Conservation (phyloP, 2,113 vertebrate genomes). For the Aramus guarauna region DNA sequence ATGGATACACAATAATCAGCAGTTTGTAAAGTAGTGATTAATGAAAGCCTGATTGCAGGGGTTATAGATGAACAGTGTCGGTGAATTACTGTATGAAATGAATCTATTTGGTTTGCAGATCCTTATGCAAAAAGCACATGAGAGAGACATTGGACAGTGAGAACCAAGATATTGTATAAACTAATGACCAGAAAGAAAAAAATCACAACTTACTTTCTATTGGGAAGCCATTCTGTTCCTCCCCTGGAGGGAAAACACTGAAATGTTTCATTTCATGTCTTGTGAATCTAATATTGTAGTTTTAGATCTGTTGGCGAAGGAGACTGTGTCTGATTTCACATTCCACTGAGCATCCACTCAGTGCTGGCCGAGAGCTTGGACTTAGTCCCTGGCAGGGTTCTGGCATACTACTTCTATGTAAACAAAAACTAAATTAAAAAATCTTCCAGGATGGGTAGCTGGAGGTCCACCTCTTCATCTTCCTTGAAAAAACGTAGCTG, state of each 20-base stretch:
- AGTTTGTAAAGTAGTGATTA: not conserved
- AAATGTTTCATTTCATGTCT: not conserved
- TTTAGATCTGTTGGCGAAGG: not conserved
- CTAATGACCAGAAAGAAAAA: not conserved
- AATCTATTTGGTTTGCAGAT: not conserved
- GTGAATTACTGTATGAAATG: not conserved
- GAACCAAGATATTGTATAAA: not conserved
- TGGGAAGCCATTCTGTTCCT: not conserved
- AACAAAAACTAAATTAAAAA: not conserved
- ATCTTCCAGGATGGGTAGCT: not conserved
- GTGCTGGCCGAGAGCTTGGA: not conserved
- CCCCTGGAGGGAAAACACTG: not conserved
- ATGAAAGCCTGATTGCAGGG: not conserved
- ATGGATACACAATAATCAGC: not conserved
- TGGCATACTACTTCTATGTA: not conserved
- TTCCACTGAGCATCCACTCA: not conserved
- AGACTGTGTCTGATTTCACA: not conserved
- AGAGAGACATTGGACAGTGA: not conserved
- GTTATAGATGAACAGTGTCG: not conserved
- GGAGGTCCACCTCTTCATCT: not conserved
- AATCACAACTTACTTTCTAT: not conserved
- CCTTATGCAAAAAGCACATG: not conserved
- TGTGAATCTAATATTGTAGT: not conserved
- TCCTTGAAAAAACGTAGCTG: not conserved
- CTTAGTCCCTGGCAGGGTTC: not conserved